phyloP scores from a whole-genome alignment of 2,888 invertebrate species.

The Colletes collaris region DNA sequence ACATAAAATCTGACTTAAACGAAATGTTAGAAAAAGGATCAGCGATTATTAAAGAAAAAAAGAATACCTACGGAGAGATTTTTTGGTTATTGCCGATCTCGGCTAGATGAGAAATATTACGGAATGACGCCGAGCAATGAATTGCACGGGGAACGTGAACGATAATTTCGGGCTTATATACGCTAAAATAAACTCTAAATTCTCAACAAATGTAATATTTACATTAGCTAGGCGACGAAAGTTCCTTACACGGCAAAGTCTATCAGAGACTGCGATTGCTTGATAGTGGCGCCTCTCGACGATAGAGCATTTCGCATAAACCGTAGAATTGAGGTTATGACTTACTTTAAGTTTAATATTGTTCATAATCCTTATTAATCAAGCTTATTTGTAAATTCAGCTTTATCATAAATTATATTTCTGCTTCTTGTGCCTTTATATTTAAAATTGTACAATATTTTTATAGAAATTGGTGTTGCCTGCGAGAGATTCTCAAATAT shows the following conservation, averaged over 20 bases:
- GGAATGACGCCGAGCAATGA: constrained; percentile 58
- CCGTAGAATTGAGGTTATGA: constrained; percentile 73
- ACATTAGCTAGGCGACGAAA: constrained; percentile 77
- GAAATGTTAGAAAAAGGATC: constrained; percentile 52
- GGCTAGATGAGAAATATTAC: constrained; percentile 46
- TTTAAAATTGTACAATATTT: not conserved
- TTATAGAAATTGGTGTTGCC: not conserved
- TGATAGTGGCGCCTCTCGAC: constrained; percentile 65
- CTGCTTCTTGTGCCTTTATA: not conserved
- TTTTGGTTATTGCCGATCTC: constrained; percentile 69
- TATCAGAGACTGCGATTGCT: constrained; percentile 73
- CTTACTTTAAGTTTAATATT: constrained; percentile 42
- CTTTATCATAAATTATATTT: not conserved
- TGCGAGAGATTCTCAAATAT: constrained; percentile 53
- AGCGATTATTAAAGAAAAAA: constrained; percentile 52
- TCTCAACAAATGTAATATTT: constrained; percentile 74
- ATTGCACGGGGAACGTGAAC: constrained; percentile 31
- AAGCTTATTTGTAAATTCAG: not conserved
- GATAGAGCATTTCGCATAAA: constrained; percentile 53
- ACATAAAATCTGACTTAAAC: constrained; percentile 26
- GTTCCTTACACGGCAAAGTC: constrained; percentile 74
- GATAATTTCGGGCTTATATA: constrained; percentile 50
- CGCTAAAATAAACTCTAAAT: constrained; percentile 54
- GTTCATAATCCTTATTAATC: not conserved
- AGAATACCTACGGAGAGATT: constrained; percentile 55